Percentiles rank a stretch among this genome's conserved stretches.
These are phyloP conservation scores for Pelodytes ibericus DNA, from an alignment of 2,797 vertebrate species.

Conservation along the genomic window DNA sequence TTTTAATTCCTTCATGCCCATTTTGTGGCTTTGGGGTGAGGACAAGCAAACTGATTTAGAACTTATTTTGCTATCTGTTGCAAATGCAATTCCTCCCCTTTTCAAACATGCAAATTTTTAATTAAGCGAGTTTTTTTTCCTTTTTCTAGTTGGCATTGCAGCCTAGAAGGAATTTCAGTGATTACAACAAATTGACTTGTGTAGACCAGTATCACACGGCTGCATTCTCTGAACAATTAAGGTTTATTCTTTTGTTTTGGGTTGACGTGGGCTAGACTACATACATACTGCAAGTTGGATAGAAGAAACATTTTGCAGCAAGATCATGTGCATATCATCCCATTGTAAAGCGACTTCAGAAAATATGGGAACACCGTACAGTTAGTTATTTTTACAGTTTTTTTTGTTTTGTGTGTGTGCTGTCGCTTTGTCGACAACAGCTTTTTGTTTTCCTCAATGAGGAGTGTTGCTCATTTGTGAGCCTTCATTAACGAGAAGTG, in stretches of 20 bases:
- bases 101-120: slow-evolving; percentile 70
- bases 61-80: slow-evolving; percentile 72
- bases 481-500: slow-evolving; percentile 97
- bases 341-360: slow-evolving; percentile 95
- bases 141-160: slow-evolving; percentile 74
- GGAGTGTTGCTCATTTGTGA: slow-evolving; percentile 99
- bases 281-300: slow-evolving; percentile 77
- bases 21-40: slow-evolving; percentile 79
- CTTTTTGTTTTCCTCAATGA: slow-evolving; percentile 99
- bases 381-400: slow-evolving; percentile 98
- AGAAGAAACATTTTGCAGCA: slow-evolving; percentile 75
- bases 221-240: slow-evolving; percentile 71
- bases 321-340: slow-evolving; percentile 95
- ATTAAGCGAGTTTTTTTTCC: slow-evolving; percentile 70
- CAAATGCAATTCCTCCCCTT: slow-evolving; percentile 73
- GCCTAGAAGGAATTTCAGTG: slow-evolving; percentile 76
- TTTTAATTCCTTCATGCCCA: slow-evolving; percentile 76
- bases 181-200: slow-evolving; percentile 71
- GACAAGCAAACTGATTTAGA: slow-evolving; percentile 72
- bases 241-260: slow-evolving; percentile 61
- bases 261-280: slow-evolving; percentile 72
- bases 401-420: slow-evolving; percentile 87
- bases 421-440: slow-evolving; percentile 98
- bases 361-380: slow-evolving; percentile 93
- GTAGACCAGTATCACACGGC: slow-evolving; percentile 73